Evolutionary conservation across 2,797 vertebrate species (phyloP), one percentile per base, ranked within the genome.

Genomic region (Uromys caudimaculatus): DNA sequence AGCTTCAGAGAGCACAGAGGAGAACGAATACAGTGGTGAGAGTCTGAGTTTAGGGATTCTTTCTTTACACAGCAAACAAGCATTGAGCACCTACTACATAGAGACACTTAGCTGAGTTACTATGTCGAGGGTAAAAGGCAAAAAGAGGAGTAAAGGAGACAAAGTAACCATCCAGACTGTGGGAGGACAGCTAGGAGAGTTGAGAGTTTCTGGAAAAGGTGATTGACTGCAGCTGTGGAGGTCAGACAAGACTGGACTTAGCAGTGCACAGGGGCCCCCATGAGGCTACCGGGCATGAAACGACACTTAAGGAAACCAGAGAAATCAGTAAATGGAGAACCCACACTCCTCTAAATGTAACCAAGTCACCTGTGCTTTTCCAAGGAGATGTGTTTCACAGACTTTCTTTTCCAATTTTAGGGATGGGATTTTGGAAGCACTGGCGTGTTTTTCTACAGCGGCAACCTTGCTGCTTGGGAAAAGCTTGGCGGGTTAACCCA

Each of bases 261-360:
- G 21, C 24, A 35, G 89, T 60, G 14, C 58, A 24, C 47, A 19
- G 38, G 82, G 86, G 84, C 52, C 76, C 91, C 50, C n/a, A 6
- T 14, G 44, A 75, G 56, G 84, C 32, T 54, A 6, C 54, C 3
- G 50, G 86, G 79, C 44, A 71, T 44, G 32, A 56, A 60, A 24
- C 47, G 19, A 54, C 77, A 85, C 52, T 82, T 92, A 24, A 0
- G 21, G 84, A 93, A 96, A 79, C 89, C 56, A 88, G 76, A 86
- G 88, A 94, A 95, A 90, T 90, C 58, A 88, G 56, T 75, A 81
- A 95, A 77, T 64, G 58, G 64, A 86, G 81, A 94, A 89, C n/a
- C 79, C 69, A 27, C 77, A 79, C 94, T 82, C 29, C 62, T 85
- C 12, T 78, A 85, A 90, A 88, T 73, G 56, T 77, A 95, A 94